Percentiles rank a stretch among this genome's conserved stretches.
Evolutionary conservation across 2,113 vertebrate genomes (phyloP).

Genomic region (Hystrix cristata): DNA sequence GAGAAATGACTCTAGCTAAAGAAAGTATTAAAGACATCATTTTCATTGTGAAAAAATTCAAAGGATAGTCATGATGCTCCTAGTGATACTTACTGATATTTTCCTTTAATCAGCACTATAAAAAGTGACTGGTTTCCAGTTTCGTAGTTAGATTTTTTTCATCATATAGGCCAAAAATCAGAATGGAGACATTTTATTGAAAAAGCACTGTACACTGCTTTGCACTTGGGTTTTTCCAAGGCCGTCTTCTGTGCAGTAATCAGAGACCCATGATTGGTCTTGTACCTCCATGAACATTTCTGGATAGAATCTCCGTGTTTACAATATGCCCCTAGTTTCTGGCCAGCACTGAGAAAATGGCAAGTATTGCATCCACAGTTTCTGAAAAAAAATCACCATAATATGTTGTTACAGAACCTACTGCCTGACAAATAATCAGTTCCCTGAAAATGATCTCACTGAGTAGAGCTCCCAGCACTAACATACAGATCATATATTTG

Average conservation of each 20-base stretch:
- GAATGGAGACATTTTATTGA: not conserved
- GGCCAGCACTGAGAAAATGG: not conserved
- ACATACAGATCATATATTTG: not conserved
- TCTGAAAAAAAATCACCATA: constrained; percentile 5
- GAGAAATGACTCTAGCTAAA: not conserved
- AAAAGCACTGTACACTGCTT: not conserved
- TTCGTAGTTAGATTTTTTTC: not conserved
- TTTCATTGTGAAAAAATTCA: constrained; percentile 11
- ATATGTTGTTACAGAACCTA: not conserved
- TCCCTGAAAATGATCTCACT: not conserved
- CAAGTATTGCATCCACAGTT: not conserved
- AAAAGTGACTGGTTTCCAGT: not conserved
- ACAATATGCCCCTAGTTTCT: not conserved
- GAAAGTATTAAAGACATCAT: not conserved
- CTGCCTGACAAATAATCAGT: not conserved
- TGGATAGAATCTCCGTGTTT: not conserved
- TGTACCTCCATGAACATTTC: not conserved
- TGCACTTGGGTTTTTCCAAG: not conserved
- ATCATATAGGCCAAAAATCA: not conserved
- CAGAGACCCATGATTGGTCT: not conserved
- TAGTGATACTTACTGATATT: not conserved
- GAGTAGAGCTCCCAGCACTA: not conserved
- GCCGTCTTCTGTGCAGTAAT: not conserved
- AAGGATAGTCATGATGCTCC: not conserved
- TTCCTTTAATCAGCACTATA: not conserved